Conservation (phyloP, 23 tunicate genomes). For the Trididemnum miniatum region DNA sequence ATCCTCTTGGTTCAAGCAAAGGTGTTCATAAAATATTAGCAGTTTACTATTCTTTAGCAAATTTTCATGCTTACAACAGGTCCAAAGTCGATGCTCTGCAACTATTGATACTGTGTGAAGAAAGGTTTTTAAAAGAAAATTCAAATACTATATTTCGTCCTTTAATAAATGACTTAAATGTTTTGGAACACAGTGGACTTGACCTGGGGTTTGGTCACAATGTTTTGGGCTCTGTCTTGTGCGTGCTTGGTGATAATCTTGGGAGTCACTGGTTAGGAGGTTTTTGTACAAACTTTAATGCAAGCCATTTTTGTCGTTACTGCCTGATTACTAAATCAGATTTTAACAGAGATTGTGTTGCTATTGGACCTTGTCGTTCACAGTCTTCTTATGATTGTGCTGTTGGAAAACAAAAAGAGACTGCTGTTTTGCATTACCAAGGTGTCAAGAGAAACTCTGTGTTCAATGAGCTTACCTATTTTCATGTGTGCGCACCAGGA, state of each 20-base stretch:
- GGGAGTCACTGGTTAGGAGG: background rate
- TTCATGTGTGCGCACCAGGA: background rate
- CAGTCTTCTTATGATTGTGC: background rate
- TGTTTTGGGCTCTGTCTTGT: background rate
- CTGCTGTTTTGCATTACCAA: background rate
- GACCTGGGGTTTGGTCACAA: background rate
- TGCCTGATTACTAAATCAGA: background rate
- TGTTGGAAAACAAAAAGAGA: background rate
- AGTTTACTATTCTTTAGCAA: constrained; percentile 26
- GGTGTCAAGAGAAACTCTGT: background rate
- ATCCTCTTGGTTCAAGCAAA: constrained; percentile 17
- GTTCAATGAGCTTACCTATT: background rate
- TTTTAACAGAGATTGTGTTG: background rate
- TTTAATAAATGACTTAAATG: background rate
- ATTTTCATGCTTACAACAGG: background rate
- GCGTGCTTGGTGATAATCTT: background rate
- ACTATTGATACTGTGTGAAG: background rate
- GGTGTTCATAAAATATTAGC: constrained; percentile 20
- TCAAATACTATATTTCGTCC: background rate
- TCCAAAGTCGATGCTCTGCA: background rate
- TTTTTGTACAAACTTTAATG: background rate
- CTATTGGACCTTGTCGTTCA: background rate
- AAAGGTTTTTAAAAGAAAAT: background rate
- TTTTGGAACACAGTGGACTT: background rate
- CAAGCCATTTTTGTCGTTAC: background rate